These are phyloP conservation scores for Leptinotarsa peninsularis DNA, from an alignment of 2,888 invertebrate species.

Conservation along the genomic window DNA sequence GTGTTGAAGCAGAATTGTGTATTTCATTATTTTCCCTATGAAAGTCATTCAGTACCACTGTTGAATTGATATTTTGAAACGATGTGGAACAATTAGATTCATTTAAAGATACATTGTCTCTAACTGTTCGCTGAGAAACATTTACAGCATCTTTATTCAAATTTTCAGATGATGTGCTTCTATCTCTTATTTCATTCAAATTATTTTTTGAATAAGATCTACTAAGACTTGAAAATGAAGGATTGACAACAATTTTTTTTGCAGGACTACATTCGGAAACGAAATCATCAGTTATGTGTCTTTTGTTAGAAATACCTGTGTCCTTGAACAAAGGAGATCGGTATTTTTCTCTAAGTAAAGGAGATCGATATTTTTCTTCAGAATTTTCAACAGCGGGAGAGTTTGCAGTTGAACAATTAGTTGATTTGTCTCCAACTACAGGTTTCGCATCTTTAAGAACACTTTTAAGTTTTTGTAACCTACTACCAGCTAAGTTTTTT, in stretches of 20 bases:
- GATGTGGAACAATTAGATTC: not conserved
- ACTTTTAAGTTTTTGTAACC: slow-evolving; percentile 44
- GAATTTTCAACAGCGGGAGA: not conserved
- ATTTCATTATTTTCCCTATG: not conserved
- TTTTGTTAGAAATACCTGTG: not conserved
- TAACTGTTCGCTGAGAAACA: not conserved
- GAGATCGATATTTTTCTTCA: slow-evolving; percentile 21
- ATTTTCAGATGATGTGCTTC: slow-evolving; percentile 3
- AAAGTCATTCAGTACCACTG: not conserved
- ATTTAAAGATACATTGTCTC: not conserved
- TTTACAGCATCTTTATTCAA: not conserved
- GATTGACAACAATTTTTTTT: slow-evolving; percentile 5
- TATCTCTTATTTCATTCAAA: too few species aligned
- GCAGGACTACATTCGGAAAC: not conserved
- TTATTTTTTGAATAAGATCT: not conserved
- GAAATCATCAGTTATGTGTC: slow-evolving; percentile 5
- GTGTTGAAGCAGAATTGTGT: not conserved
- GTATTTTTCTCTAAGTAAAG: slow-evolving; percentile 16
- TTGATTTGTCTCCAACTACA: not conserved
- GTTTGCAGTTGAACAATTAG: not conserved
- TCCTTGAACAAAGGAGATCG: slow-evolving; percentile 2
- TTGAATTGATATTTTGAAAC: not conserved
- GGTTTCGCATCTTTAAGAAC: slow-evolving; percentile 20
- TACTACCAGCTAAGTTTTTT: slow-evolving; percentile 45
- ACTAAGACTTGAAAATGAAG: not conserved